Evolutionary conservation across 2,113 vertebrate genomes (phyloP), one percentile per base, ranked within the genome.

Genomic region (Equus przewalskii): DNA sequence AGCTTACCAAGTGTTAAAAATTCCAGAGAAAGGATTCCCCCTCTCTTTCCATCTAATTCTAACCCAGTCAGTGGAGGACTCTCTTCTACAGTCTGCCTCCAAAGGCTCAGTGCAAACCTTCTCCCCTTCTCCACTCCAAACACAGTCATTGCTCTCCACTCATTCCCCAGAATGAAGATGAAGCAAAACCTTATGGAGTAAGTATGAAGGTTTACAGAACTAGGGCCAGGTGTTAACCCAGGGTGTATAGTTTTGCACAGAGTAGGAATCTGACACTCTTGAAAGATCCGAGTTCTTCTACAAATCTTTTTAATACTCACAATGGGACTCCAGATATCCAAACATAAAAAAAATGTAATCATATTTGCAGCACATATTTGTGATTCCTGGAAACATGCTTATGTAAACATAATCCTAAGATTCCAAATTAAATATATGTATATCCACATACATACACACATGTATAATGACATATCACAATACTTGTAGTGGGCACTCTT

Each of bases 281-380:
- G 15, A 80, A 56, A 73, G 69, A 67, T 21, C 13, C 14, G 22
- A 86, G 36, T 46, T 65, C 28, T 96, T 60, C 30, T 67, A 79
- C 72, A 64, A 91, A 67, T 93, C n/a, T 92, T 96, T 75, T 64
- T 54, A 90, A 87, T 70, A 80, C 2, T 92, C 72, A 83, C 5
- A 60, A 72, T 15, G 73, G n/a, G 10, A 82, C 62, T 65, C 83
- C 80, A 82, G 76, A 70, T 64, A 51, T 46, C 22, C 14, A 30
- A 41, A 10, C 62, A 10, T 90, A 70, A 95, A 86, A 88, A 44
- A 79, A 14, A 92, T 73, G 4, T 75, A 54, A 46, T 92, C 21
- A 75, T 80, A 89, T 87, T 87, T 97, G 36, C 16, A 86, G 33
- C 3, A 54, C 4, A 30, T 87, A 18, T 88, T 79, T 90, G n/a